phyloP scores from a whole-genome alignment of 2,797 vertebrate species.

The Platyrinchus mystaceus region DNA sequence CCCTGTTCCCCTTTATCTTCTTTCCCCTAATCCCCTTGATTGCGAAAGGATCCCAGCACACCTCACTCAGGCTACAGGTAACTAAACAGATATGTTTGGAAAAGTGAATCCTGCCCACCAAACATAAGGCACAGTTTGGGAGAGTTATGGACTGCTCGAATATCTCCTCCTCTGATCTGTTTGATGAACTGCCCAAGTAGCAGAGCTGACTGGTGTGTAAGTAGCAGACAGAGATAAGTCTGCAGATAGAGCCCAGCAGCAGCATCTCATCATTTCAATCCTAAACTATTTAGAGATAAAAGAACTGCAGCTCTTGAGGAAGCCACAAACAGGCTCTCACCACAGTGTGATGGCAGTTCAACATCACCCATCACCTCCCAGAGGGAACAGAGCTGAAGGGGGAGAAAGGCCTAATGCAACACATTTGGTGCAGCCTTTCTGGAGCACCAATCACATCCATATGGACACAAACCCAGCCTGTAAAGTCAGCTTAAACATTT shows the following conservation, averaged over 20 bases:
- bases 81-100: not conserved
- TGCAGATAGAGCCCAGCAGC: not conserved
- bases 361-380: not conserved
- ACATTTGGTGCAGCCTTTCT: not conserved
- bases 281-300: not conserved
- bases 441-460: not conserved
- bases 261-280: not conserved
- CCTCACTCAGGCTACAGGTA: not conserved
- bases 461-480: not conserved
- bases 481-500: not conserved
- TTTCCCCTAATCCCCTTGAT: not conserved
- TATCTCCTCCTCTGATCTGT: not conserved
- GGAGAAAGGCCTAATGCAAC: not conserved
- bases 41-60: not conserved
- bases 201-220: not conserved
- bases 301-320: not conserved
- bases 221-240: not conserved
- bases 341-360: not conserved
- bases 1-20: not conserved
- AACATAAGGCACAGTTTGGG: too few species aligned
- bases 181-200: rapidly evolving
- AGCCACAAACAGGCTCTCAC: not conserved
- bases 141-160: not conserved
- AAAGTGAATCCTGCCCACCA: not conserved
- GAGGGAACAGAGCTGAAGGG: not conserved